Percentiles rank a stretch among this genome's conserved stretches.
Evolutionary conservation across 1,140 invertebrate genomes (phyloP).

Genomic region (Drosophila obscura): DNA sequence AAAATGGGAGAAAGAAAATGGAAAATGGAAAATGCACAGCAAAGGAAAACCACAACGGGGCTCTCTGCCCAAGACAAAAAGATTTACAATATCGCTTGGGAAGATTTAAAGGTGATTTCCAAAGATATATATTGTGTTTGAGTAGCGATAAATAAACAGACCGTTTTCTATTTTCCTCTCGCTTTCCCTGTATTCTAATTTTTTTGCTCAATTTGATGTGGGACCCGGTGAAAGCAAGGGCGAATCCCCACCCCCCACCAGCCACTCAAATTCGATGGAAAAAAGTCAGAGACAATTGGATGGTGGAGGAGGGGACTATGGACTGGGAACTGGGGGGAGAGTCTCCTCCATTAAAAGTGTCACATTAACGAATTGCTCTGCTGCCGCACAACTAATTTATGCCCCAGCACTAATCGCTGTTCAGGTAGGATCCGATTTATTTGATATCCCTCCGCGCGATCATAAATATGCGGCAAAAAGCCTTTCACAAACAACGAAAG

Average conservation of each 20-base stretch:
- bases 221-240: slow-evolving; percentile 13
- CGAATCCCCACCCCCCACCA: neutral
- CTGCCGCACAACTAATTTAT: slow-evolving; percentile 60
- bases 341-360: slow-evolving; percentile 70
- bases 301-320: slow-evolving; percentile 2
- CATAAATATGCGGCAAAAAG: slow-evolving; percentile 41
- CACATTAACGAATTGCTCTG: slow-evolving; percentile 80
- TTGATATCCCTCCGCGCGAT: slow-evolving; percentile 36
- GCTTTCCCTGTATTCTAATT: slow-evolving; percentile 27
- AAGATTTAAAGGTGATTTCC: slow-evolving; percentile 83
- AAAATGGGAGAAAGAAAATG: slow-evolving; percentile 38
- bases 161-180: slow-evolving; percentile 49
- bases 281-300: neutral
- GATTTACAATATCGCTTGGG: slow-evolving; percentile 82
- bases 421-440: slow-evolving; percentile 71
- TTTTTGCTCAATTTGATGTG: slow-evolving; percentile 65
- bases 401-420: slow-evolving; percentile 49
- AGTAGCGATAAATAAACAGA: slow-evolving; percentile 80
- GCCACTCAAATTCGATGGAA: too few relatives aligned
- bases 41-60: slow-evolving; percentile 49
- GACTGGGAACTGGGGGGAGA: slow-evolving; percentile 3
- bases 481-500: slow-evolving; percentile 55
- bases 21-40: slow-evolving; percentile 40
- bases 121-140: slow-evolving; percentile 83
- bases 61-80: slow-evolving; percentile 65